Base-by-base conservation (phyloP, 2,113 vertebrate species). In the Caretta caretta region DNA sequence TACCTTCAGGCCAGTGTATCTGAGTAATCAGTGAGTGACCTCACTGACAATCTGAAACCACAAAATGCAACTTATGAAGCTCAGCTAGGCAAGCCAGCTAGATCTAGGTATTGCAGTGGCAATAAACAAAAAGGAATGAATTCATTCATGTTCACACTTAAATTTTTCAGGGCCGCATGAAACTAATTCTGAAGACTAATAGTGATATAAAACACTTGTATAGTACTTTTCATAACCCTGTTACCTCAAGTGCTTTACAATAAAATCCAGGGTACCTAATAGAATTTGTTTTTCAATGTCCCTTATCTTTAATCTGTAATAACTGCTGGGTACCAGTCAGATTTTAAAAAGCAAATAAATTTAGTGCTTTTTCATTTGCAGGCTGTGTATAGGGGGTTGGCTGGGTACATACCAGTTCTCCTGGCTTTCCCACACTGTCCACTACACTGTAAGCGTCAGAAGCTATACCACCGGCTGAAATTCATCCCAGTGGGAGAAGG, bases 21-120 rank as follows among this genome's bases (percentile, higher is more conserved):
- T 95, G 96, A 98, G 93, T 97, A 98, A 97, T 96, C 96, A 94
- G 95, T 96, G 90, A 95, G 94, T 97, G 98, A 98, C 97, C 98
- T 97, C 93, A 89, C 88, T 96, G 97, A 97, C 95, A 97, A 95
- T 85, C 96, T 65, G 84, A 97, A 97, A 95, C 97, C 97, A 93
- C 97, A 97, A 94, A 97, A 96, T 92, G 90, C 87, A 31, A 94
- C 93, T 93, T 94, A 93, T 65, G 92, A 92, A 94, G 90, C 93
- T 84, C 11, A 48, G 27, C 1, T 14, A 84, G 90, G 93, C 84
- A 57, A 92, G 88, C 95, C 92, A 79, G 92, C 96, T 89, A 88
- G 93, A 93, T 87, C 91, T 10, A 54, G 94, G 89, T 90, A 96
- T 89, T 53, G 83, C 83, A 31, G 56, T 88, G 92, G 90, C 92